Base-by-base conservation (phyloP, 2,888 invertebrate genomes). In the Caenorhabditis sp. region DNA sequence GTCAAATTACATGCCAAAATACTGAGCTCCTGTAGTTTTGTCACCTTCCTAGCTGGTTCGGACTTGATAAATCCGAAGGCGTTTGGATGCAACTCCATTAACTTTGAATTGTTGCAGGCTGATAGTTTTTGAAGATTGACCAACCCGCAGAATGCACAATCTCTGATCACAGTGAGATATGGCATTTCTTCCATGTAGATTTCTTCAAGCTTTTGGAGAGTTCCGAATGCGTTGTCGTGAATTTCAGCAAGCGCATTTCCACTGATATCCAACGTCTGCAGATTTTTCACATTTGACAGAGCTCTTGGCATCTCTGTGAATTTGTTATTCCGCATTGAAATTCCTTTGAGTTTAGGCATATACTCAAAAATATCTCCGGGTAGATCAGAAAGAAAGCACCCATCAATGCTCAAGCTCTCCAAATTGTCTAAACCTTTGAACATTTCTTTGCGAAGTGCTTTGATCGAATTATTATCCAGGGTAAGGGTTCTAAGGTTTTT, bases 321-420 rank as follows among this genome's bases (percentile, higher is more conserved):
- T 17, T 67, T 73, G 54, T 84, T 85, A 25, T 62, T 67, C 10
- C 80, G 70, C 12, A 85, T 62, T 0, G 85, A 85, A 0, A 85
- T 63, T 7, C 59, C 63, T 8, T 58, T 64, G 23, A 85, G 66
- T n/a, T 80, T 80, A 84, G 75, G 74, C 1, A 85, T 62, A 43
- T 82, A 63, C 56, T 83, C 76, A 50, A 85, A 84, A 20, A 84
- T 52, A 52, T 82, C 72, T 23, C 64, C 63, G 36, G 80, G 76
- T 8, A 83, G 43, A 36, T 69, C 62, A 1, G 63, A 65, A n/a
- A 77, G 56, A 0, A 67, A 53, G 56, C 84, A 84, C 23, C 72
- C 63, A 64, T 85, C 84, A 62, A 85, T 43, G 38, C 82, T 82
- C 1, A 85, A 70, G 12, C 64, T 59, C 57, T 82, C 77, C 59